Evolutionary conservation across 2,113 vertebrate genomes (phyloP).

Genomic region (Mormyrus iriodes): DNA sequence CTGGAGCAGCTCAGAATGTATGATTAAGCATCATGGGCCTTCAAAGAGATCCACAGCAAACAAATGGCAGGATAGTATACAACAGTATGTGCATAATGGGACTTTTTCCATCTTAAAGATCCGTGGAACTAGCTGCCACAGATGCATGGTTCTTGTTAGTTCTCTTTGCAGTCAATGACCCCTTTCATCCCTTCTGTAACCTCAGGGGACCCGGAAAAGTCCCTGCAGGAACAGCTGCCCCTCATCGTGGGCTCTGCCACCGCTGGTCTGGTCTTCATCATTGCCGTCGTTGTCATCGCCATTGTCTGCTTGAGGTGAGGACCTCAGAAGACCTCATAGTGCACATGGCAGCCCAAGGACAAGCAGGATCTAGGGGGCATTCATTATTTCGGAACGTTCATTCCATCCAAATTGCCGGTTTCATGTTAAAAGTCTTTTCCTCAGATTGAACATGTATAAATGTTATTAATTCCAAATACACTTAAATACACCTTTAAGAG

Average conservation of each 20-base stretch:
- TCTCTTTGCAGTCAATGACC: not conserved
- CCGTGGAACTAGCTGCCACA: not conserved
- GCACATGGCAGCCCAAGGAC: not conserved
- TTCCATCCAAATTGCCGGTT: not conserved
- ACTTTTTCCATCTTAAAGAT: not conserved
- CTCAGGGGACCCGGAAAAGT: conserved; percentile 72
- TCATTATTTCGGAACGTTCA: not conserved
- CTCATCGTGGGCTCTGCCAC: conserved; percentile 90
- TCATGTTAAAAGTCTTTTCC: not conserved
- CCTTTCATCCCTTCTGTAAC: not conserved
- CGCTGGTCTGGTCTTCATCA: conserved; percentile 83
- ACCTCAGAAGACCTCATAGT: not conserved
- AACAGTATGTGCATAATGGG: not conserved
- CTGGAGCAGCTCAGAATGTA: not conserved
- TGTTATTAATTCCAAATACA: conserved; percentile 4
- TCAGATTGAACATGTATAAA: not conserved
- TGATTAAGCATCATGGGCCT: not conserved
- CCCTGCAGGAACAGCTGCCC: conserved; percentile 87
- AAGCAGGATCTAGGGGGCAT: not conserved
- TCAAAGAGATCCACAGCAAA: conserved; percentile 7
- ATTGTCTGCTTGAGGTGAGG: conserved; percentile 93
- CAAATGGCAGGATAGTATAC: not conserved
- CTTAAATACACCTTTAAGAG: not conserved
- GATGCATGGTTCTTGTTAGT: not conserved
- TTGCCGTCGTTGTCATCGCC: conserved; percentile 85